phyloP scores from a whole-genome alignment of 2,113 vertebrate species.

The Mus musculus region DNA sequence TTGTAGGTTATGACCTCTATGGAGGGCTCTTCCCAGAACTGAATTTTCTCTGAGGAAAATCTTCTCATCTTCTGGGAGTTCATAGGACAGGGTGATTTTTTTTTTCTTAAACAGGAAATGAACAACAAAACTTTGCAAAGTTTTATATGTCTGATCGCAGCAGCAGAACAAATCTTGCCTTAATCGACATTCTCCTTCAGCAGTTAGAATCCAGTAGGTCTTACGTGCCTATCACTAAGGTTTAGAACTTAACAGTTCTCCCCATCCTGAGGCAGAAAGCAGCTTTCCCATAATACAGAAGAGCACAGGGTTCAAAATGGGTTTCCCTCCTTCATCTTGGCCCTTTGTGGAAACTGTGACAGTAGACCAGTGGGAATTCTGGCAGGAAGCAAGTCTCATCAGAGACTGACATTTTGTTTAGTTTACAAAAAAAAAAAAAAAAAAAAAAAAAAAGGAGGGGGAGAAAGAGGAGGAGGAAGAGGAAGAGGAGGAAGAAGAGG shows the following conservation, averaged over 20 bases:
- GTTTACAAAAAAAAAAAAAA: conserved; percentile 14
- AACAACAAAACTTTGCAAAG: conserved; percentile 65
- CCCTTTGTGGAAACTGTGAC: conserved; percentile 69
- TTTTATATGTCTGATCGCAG: conserved; percentile 55
- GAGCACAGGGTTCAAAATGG: conserved; percentile 44
- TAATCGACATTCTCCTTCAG: conserved; percentile 52
- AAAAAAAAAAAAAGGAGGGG: neutral
- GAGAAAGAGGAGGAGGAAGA: no score
- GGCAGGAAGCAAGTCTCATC: conserved; percentile 73
- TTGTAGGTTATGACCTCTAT: conserved; percentile 70
- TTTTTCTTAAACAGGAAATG: conserved; percentile 67
- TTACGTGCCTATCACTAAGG: neutral
- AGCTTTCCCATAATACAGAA: conserved; percentile 23
- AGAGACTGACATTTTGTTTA: conserved; percentile 70
- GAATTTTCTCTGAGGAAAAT: conserved; percentile 72
- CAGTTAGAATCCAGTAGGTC: neutral
- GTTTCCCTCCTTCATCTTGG: conserved; percentile 62
- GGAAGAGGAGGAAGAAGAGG: no score
- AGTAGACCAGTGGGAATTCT: conserved; percentile 77
- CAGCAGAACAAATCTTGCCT: conserved; percentile 24
- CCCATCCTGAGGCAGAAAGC: conserved; percentile 46
- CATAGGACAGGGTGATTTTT: neutral
- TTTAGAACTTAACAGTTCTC: neutral
- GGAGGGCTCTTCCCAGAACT: conserved; percentile 59
- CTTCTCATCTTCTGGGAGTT: conserved; percentile 56